Percentiles rank a stretch among this genome's conserved stretches.
Conservation (phyloP, 92 coral and sea anemone species). For the Epizoanthus stellaris region DNA sequence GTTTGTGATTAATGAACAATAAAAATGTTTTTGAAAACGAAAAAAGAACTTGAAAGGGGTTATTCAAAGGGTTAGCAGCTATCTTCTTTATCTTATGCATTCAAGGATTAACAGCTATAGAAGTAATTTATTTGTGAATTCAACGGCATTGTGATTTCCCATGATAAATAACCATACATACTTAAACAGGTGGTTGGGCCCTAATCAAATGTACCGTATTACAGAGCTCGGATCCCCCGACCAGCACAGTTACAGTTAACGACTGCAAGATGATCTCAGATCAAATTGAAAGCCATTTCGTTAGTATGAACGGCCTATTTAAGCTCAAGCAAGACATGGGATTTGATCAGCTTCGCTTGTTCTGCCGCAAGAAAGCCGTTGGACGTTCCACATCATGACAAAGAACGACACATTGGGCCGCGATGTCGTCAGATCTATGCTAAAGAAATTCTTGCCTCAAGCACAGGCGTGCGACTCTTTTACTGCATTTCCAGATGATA, state of each 20-base stretch:
- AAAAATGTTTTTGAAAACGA: no score
- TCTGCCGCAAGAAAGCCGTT: slow-evolving; percentile 63
- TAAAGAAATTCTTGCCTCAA: slow-evolving; percentile 5
- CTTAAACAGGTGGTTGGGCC: background rate
- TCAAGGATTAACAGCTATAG: no score
- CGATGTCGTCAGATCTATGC: slow-evolving; percentile 53
- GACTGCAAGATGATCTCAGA: no score
- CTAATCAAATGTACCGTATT: background rate
- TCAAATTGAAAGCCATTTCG: background rate
- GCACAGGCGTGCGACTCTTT: slow-evolving; percentile 68
- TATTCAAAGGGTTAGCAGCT: no score
- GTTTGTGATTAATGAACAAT: no score
- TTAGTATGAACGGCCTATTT: background rate
- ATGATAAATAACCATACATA: no score
- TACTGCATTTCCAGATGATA: slow-evolving; percentile 64
- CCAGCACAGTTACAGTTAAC: no score
- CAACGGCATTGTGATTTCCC: no score
- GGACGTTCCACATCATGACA: slow-evolving; percentile 74
- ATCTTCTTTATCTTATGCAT: no score
- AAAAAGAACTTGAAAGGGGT: no score
- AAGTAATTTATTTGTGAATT: no score
- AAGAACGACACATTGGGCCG: slow-evolving; percentile 61
- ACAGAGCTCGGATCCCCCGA: background rate
- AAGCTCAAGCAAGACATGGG: slow-evolving; percentile 20
- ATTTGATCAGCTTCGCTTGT: slow-evolving; percentile 57